Evolutionary conservation across 2,888 invertebrate genomes (phyloP), one percentile per base, ranked within the genome.

Genomic region (Chrysolina haemoptera): DNA sequence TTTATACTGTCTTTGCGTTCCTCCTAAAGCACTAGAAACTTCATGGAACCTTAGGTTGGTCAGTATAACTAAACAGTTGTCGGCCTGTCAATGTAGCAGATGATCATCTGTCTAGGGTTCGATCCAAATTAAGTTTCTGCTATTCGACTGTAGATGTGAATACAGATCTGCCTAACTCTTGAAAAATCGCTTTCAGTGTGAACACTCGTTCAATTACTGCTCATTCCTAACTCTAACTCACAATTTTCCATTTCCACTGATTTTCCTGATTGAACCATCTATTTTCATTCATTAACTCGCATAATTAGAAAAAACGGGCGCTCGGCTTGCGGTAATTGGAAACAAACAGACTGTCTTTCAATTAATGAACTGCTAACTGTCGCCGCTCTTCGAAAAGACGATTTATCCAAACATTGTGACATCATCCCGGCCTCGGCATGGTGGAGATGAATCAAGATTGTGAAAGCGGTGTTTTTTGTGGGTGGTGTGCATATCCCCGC

Each of bases 321-420:
- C 43, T 35, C 46, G 18, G 53, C 71, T 35, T 50, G 48, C 65
- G 71, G 68, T 69, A 75, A 75, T 71, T 69, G 71, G 69, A 75
- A 73, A 73, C 68, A 74, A 74, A 68, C 74, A 71, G 71, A 74
- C 63, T 74, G 66, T 71, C 68, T 64, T 71, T 68, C 74, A 71
- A 71, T 74, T 74, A 74, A 74, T 71, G 70, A 74, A 71, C 68
- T 68, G 59, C 46, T 43, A 68, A 68, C 74, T 74, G 74, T 71
- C 74, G 63, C 48, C 74, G 71, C 27, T 55, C 40, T 53, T 68
- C 70, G n/a, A 41, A 35, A 64, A 68, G 74, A 62, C 73, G 71
- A 74, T 74, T 74, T 71, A 74, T 74, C 70, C 69, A 68, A 50
- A 63, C 27, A 50, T 71, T 20, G 68, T 67, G 74, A 74, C 74